Base-by-base conservation (phyloP, 2,113 vertebrate genomes). In the Etheostoma spectabile region DNA sequence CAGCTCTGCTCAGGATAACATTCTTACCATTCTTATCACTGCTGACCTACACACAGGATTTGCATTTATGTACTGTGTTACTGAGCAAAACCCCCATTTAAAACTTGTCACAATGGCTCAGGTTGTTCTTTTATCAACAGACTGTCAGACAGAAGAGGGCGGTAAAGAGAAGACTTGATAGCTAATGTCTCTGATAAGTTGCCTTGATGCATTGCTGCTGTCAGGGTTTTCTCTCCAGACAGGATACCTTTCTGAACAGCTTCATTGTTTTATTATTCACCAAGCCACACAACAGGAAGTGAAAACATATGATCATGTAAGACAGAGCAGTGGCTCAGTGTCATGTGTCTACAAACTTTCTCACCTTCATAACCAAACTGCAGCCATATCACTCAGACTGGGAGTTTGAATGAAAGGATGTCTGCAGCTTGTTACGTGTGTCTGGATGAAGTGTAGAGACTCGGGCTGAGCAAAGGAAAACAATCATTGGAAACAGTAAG, bases 91-190 rank as follows among this genome's bases (percentile, higher is more conserved):
- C 42, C 33, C 33, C 67, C 27, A 11, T 57, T 52, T 57, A 21
- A 16, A 18, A 18, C 49, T 27, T 57, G 56, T 48, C 69, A 60
- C 21, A 49, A 59, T 30, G 46, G 15, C 51, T 80, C 30, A 2
- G 56, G 42, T 12, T 71, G 14, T 72, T 18, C 6, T 24, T 55
- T 55, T 45, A 55, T 5, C 5, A 42, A 11, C 10, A 0, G 57
- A 75, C 0, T 8, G 3, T n/a, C 62, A 33, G 52, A 82, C 86
- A 81, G 80, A n/a, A 84, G 81, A 82, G 60, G 82, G 86, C 76
- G 74, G 84, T 80, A 80, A 69, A 74, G 81, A 83, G 67, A 35
- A 55, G 60, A 27, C 0, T n/a, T 77, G 24, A 45, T 48, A 6
- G 27, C 27, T 59, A 11, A 24, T 56, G 35, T 71, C n/a, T 70